Evolutionary conservation across 2,797 vertebrate species (phyloP), one percentile per base, ranked within the genome.

Genomic region (Sibirionetta formosa): DNA sequence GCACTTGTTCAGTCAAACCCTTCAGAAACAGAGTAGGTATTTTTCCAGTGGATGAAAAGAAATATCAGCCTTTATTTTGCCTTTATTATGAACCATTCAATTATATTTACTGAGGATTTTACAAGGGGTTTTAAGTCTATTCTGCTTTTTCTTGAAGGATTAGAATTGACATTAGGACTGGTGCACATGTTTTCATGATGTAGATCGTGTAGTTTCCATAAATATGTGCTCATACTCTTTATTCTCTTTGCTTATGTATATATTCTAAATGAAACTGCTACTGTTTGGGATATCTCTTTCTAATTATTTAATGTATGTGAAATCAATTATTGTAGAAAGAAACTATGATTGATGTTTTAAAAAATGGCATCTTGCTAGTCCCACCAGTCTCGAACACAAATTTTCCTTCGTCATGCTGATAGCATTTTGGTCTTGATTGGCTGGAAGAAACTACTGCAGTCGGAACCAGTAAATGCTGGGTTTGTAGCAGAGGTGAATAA

Each of bases 321-420:
- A 81, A 63, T 26, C 70, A 48, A 66, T 89, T n/a, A 48, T 23
- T 48, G 57, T 31, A 69, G 35, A 68, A 54, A 69, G 26, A 66
- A 75, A 48, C 26, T 42, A 14, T 20, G 48, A 23, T 75, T 86
- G 38, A 5, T 26, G 3, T 8, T 91, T 73, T 5, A 57, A 90
- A 78, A 84, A 66, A 27, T 8, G 4, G 2, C 20, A 33, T 38
- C 26, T 92, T 79, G 40, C 13, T 53, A 54, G 38, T 68, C 4
- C 8, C 20, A 17, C 13, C 10, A 50, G 23, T 40, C 64, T 35
- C 29, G 31, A 60, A 2, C 29, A 72, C 27, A 69, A 65, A 72
- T 82, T 84, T 63, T 90, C 38, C 23, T 51, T 58, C 58, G 58
- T 65, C 26, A n/a, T 70, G 54, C 58, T 79, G 81, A 64, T 73